Evolutionary conservation across 2,113 vertebrate species (phyloP).

Genomic region (Psettodes erumei): DNA sequence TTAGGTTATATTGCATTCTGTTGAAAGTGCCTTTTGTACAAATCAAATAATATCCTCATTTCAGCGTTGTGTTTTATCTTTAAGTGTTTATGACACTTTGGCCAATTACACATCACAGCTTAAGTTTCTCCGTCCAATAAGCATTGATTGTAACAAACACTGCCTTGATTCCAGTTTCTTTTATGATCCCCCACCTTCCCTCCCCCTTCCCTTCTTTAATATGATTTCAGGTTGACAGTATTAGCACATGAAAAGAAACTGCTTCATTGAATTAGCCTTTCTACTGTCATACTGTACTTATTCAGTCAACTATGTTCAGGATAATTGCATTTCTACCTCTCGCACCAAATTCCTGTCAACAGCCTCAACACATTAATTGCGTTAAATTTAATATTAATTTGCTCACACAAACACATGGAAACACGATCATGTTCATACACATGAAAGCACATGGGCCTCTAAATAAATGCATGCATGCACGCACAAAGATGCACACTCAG

Average conservation of each 20-base stretch:
- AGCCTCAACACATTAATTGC: conserved; percentile 36
- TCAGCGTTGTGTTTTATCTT: not conserved
- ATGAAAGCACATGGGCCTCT: not conserved
- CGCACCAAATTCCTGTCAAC: conserved; percentile 30
- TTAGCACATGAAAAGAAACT: conserved; percentile 24
- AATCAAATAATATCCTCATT: not conserved
- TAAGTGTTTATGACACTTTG: not conserved
- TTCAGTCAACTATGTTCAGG: conserved; percentile 35
- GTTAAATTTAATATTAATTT: conserved; percentile 51
- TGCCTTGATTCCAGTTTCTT: conserved; percentile 13
- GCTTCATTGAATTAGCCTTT: conserved; percentile 52
- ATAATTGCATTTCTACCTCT: conserved; percentile 55
- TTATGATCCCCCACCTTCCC: conserved; percentile 12
- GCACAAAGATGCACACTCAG: not conserved
- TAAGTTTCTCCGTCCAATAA: conserved; percentile 2
- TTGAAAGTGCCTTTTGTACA: not conserved
- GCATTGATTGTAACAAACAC: conserved; percentile 10
- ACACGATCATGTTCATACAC: not conserved
- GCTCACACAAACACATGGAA: conserved; percentile 7
- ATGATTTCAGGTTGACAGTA: conserved; percentile 44
- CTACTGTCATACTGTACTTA: conserved; percentile 32
- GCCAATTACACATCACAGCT: not conserved
- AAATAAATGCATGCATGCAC: not conserved
- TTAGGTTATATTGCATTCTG: not conserved
- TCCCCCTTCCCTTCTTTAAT: conserved; percentile 14